Percentiles rank a stretch among this genome's conserved stretches.
These are phyloP conservation scores for Drosophila novamexicana DNA, from an alignment of 1,140 invertebrate genomes.

Conservation along the genomic window DNA sequence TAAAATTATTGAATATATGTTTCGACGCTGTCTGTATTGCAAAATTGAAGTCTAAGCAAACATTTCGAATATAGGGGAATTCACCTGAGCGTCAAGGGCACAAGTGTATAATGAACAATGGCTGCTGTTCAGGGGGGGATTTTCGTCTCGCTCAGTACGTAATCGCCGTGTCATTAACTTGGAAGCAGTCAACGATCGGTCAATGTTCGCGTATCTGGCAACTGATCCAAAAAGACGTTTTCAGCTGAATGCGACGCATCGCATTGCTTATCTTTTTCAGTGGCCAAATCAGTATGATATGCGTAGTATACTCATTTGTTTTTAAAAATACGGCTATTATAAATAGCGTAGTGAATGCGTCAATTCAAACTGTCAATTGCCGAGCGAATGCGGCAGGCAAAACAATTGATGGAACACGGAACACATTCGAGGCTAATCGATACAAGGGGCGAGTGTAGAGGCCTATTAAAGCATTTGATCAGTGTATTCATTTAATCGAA, in stretches of 20 bases:
- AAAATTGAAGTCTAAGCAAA: too few species aligned
- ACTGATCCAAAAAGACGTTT: constrained; percentile 28
- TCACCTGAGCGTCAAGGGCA: not conserved
- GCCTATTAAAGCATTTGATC: constrained; percentile 18
- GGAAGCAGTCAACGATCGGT: constrained; percentile 36
- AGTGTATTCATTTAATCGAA: constrained; percentile 14
- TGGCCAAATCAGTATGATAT: not conserved
- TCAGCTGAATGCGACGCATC: constrained; percentile 24
- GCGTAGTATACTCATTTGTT: constrained; percentile 6
- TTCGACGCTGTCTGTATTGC: too few species aligned
- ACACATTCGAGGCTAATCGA: constrained; percentile 12
- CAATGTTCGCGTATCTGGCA: constrained; percentile 37
- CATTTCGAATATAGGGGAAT: not conserved
- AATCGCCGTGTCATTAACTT: constrained; percentile 46
- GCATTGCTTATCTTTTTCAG: constrained; percentile 26
- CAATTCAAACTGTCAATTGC: constrained; percentile 22
- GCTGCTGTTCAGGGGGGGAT: not conserved
- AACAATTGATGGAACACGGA: constrained; percentile 39
- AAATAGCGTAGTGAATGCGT: constrained; percentile 18
- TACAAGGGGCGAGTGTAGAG: not conserved
- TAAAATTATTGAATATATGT: too few species aligned
- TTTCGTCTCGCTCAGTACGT: constrained; percentile 9
- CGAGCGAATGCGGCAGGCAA: constrained; percentile 10
- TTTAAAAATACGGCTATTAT: constrained; percentile 27
- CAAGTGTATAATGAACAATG: constrained; percentile 1